phyloP scores from a whole-genome alignment of 2,888 invertebrate species.

The Amblyjoppa fuscipennis region DNA sequence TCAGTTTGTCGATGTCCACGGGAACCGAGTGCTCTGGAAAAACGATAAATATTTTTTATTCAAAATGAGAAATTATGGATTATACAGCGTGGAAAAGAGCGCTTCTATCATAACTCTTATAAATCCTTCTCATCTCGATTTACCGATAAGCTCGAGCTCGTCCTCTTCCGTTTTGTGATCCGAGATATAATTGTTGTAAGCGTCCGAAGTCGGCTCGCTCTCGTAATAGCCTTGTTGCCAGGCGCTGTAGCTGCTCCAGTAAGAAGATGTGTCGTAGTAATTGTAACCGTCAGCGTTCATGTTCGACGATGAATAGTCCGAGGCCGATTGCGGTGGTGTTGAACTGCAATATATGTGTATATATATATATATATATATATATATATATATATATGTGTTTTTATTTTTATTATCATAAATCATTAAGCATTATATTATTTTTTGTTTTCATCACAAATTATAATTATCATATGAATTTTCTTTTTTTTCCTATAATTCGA shows the following conservation, averaged over 20 bases:
- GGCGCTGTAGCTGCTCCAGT: conserved; percentile 94
- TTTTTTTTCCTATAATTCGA: neutral
- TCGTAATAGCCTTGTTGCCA: conserved; percentile 92
- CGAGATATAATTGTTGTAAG: conserved; percentile 85
- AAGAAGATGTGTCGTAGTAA: conserved; percentile 93
- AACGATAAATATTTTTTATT: conserved; percentile 6
- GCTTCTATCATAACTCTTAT: neutral
- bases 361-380: no score
- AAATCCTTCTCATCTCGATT: conserved; percentile 68
- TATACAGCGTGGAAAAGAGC: neutral
- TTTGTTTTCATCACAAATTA: neutral
- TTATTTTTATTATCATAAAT: neutral
- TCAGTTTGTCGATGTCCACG: conserved; percentile 91
- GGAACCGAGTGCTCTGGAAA: conserved; percentile 90
- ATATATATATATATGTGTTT: no score
- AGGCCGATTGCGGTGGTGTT: conserved; percentile 87
- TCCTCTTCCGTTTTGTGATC: conserved; percentile 87
- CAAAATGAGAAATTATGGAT: neutral
- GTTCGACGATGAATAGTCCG: conserved; percentile 81
- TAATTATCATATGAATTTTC: neutral
- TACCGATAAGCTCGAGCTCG: conserved; percentile 91
- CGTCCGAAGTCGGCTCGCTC: conserved; percentile 86
- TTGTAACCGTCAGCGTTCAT: conserved; percentile 84
- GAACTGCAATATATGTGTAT: conserved; percentile 84
- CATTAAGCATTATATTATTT: neutral